phyloP scores from a whole-genome alignment of 2,888 invertebrate genomes.

The Conistra vaccinii region DNA sequence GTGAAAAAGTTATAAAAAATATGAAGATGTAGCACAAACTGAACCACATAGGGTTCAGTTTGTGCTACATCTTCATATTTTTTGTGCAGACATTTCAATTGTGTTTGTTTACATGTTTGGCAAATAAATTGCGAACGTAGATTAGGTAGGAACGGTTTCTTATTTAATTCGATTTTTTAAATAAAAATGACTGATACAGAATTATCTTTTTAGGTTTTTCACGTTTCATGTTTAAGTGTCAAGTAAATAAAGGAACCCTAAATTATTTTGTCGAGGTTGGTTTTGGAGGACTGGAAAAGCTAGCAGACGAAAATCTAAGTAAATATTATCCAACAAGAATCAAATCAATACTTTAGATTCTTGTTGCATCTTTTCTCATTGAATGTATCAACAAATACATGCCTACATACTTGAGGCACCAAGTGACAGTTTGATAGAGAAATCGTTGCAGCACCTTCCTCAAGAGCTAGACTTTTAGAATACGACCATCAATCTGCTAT shows the following conservation, averaged over 20 bases:
- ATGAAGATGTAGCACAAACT: no score
- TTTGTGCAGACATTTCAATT: no score
- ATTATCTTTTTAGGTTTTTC: not conserved
- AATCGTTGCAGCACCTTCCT: not conserved
- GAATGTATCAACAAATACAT: not conserved
- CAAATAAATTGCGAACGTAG: no score
- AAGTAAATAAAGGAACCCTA: not conserved
- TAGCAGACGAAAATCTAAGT: not conserved
- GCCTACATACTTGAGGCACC: not conserved
- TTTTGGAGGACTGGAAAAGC: not conserved
- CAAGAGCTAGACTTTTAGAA: slow-evolving; percentile 9
- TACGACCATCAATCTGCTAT: slow-evolving; percentile 40
- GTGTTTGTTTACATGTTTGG: no score
- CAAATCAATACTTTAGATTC: not conserved
- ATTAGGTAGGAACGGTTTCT: not conserved
- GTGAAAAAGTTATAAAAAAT: no score
- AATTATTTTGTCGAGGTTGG: no score
- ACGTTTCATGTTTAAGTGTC: not conserved
- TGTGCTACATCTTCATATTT: no score
- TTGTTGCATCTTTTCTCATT: not conserved
- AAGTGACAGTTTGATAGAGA: not conserved
- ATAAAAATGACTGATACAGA: not conserved
- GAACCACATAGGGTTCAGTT: no score
- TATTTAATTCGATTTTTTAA: not conserved
- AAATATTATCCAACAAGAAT: slow-evolving; percentile 7